A percentile compares a stretch with the other conserved stretches of the same genome.
phyloP scores from a whole-genome alignment of 2,888 invertebrate species.

The Stegana nigrithorax region DNA sequence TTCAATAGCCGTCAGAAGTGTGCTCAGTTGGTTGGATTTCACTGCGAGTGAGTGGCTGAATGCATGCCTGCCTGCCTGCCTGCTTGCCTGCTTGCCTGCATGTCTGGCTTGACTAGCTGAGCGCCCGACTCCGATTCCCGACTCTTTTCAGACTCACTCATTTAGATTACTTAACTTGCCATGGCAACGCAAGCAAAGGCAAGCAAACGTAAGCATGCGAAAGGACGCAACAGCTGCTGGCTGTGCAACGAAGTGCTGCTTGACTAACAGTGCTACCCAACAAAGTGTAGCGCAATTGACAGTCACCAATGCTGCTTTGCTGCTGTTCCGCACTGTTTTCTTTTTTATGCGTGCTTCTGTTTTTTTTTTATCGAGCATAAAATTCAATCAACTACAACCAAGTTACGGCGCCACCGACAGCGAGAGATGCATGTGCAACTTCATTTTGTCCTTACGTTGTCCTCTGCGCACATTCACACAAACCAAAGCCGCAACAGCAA shows the following conservation, averaged over 20 bases:
- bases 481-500: slow-evolving; percentile 2
- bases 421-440: slow-evolving; percentile 37
- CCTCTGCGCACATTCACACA: slow-evolving; percentile 39
- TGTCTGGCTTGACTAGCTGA: background rate
- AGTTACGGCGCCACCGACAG: slow-evolving; percentile 42
- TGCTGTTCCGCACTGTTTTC: slow-evolving; percentile 1
- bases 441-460: slow-evolving; percentile 58
- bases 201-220: no score
- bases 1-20: slow-evolving; percentile 16
- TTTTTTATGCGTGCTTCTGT: slow-evolving; percentile 11
- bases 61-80: slow-evolving; percentile 8
- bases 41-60: background rate
- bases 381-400: slow-evolving; percentile 60
- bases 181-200: no score
- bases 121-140: background rate
- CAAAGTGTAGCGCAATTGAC: background rate
- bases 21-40: slow-evolving; percentile 4
- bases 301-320: background rate
- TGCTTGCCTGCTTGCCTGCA: slow-evolving; percentile 19
- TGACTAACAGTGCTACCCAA: no score
- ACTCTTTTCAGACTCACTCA: no score
- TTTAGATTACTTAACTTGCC: slow-evolving; percentile 4
- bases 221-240: no score
- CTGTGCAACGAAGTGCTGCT: background rate
- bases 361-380: slow-evolving; percentile 41